Percentiles rank a stretch among this genome's conserved stretches.
These are phyloP conservation scores for Gavialis gangeticus DNA, from an alignment of 2,113 vertebrate genomes.

Conservation along the genomic window DNA sequence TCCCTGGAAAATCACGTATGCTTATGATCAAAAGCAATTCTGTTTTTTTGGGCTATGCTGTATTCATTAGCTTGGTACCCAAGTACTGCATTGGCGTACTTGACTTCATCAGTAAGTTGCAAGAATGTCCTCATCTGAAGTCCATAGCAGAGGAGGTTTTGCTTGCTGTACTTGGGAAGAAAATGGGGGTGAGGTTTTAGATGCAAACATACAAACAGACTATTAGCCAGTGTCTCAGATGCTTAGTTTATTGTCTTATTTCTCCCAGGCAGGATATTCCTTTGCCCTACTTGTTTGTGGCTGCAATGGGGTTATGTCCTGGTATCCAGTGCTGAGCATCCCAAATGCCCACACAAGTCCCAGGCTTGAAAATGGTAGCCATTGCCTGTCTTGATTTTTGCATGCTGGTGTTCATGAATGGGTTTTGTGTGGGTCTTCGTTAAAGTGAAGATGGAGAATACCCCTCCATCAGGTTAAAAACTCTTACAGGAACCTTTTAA, in stretches of 20 bases:
- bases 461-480: background rate
- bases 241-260: background rate
- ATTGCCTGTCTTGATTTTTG: background rate
- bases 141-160: background rate
- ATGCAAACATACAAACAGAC: background rate
- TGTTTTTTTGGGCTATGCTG: background rate
- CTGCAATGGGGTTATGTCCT: background rate
- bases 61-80: background rate
- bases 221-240: background rate
- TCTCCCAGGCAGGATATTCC: no score
- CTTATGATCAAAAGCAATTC: background rate
- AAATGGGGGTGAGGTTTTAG: background rate
- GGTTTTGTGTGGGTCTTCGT: no score
- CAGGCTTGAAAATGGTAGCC: background rate
- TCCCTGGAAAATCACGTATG: no score
- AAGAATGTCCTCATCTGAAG: background rate
- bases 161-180: background rate
- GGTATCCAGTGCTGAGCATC: rapidly evolving
- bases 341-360: background rate
- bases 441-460: background rate
- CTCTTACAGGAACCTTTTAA: background rate
- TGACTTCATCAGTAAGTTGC: background rate
- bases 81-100: no score
- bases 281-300: background rate
- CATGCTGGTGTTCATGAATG: background rate